Conservation (phyloP, 2,888 invertebrate genomes). For the Philonicus albiceps region DNA sequence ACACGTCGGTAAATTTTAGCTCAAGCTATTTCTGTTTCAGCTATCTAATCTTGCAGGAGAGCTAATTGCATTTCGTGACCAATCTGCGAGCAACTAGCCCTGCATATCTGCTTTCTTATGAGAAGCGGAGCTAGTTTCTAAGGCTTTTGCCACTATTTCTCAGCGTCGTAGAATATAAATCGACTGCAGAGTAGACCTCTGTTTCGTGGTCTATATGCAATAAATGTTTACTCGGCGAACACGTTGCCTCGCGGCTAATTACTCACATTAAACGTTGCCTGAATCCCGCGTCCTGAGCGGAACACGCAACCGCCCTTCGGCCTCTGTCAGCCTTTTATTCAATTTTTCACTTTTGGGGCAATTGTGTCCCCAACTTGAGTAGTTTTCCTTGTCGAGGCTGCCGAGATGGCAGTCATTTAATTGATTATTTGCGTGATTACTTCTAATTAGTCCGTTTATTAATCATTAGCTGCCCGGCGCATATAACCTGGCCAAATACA, state of each 20-base stretch:
- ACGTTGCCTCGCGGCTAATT: constrained; percentile 46
- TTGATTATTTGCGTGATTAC: constrained; percentile 49
- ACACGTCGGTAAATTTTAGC: background rate
- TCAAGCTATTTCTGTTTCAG: background rate
- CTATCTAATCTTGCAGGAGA: background rate
- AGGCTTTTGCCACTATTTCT: background rate
- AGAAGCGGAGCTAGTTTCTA: background rate
- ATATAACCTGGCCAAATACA: constrained; percentile 6
- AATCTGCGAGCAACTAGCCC: background rate
- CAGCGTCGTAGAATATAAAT: background rate
- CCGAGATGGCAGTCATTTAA: constrained; percentile 39
- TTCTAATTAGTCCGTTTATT: constrained; percentile 48
- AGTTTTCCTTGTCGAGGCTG: constrained; percentile 3
- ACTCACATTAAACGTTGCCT: constrained; percentile 44
- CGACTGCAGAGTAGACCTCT: background rate
- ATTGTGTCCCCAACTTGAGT: constrained; percentile 5
- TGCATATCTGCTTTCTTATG: background rate
- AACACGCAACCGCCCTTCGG: background rate
- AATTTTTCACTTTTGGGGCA: constrained; percentile 33
- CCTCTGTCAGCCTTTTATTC: background rate
- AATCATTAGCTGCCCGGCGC: constrained; percentile 45
- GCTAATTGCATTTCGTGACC: background rate
- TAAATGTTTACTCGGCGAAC: constrained; percentile 16
- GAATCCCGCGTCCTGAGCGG: constrained; percentile 29
- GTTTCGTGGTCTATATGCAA: background rate